Evolutionary conservation across 2,797 vertebrate genomes (phyloP).

Genomic region (Columba guinea): DNA sequence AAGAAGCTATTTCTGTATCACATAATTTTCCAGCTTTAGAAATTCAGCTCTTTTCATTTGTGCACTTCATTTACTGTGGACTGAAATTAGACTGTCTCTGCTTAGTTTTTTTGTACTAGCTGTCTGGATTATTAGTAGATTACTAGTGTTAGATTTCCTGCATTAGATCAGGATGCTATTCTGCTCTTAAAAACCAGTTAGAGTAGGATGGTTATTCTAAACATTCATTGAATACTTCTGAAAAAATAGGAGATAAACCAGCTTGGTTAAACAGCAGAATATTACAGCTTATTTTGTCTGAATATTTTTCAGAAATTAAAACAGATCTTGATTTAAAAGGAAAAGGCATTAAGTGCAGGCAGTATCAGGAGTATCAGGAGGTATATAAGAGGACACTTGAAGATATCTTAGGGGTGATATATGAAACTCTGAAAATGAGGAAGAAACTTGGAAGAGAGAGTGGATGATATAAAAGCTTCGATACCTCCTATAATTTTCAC

Average conservation of each 20-base stretch:
- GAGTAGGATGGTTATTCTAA: not conserved
- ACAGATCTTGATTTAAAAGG: accelerated
- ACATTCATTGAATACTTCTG: not conserved
- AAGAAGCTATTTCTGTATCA: not conserved
- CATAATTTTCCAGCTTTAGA: not conserved
- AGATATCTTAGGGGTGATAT: not conserved
- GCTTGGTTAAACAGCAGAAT: not conserved
- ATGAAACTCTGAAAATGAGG: not conserved
- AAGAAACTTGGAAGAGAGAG: not conserved
- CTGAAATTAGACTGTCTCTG: not conserved
- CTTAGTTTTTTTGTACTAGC: not conserved
- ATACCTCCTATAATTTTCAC: not conserved
- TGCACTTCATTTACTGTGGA: not conserved
- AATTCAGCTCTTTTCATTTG: not conserved
- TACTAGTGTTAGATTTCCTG: not conserved
- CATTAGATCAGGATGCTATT: not conserved
- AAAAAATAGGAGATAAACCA: not conserved
- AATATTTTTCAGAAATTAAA: not conserved
- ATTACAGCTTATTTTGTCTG: not conserved
- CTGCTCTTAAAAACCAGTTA: not conserved
- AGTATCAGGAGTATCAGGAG: not conserved
- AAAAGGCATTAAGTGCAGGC: not conserved
- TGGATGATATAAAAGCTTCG: not conserved
- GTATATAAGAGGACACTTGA: not conserved
- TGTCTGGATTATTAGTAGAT: not conserved